phyloP scores from a whole-genome alignment of 2,888 invertebrate species.

The Eucera pruinosa region DNA sequence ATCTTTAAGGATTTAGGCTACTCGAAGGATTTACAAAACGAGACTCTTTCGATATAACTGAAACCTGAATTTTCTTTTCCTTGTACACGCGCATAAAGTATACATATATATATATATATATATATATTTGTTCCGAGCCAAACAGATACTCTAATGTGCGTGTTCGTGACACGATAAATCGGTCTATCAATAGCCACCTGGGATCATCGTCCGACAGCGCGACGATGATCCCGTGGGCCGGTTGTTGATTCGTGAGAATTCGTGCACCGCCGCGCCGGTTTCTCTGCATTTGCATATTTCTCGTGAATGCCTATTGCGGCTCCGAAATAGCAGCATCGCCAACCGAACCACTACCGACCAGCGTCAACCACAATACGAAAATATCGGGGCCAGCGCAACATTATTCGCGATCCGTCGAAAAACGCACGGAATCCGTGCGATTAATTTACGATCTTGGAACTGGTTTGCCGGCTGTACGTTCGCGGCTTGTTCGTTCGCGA shows the following conservation, averaged over 20 bases:
- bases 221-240: conserved; percentile 22
- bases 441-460: conserved; percentile 44
- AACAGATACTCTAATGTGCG: not conserved
- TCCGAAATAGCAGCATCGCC: conserved; percentile 33
- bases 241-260: conserved; percentile 50
- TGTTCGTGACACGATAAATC: conserved; percentile 37
- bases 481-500: not conserved
- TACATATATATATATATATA: no score
- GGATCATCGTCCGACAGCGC: conserved; percentile 55
- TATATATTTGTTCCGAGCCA: not conserved
- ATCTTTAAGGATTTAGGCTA: no score
- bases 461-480: conserved; percentile 5
- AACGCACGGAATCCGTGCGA: conserved; percentile 35
- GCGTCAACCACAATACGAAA: conserved; percentile 27
- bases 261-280: conserved; percentile 17
- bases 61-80: no score
- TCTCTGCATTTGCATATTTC: conserved; percentile 40
- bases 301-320: conserved; percentile 39
- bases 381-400: conserved; percentile 14
- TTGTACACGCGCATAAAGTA: no score
- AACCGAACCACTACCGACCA: conserved; percentile 2
- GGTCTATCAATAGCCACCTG: conserved; percentile 44
- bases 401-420: conserved; percentile 21
- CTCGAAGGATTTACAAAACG: no score
- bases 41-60: no score